phyloP scores from a whole-genome alignment of 2,797 vertebrate species.

The Crypturellus tataupa region DNA sequence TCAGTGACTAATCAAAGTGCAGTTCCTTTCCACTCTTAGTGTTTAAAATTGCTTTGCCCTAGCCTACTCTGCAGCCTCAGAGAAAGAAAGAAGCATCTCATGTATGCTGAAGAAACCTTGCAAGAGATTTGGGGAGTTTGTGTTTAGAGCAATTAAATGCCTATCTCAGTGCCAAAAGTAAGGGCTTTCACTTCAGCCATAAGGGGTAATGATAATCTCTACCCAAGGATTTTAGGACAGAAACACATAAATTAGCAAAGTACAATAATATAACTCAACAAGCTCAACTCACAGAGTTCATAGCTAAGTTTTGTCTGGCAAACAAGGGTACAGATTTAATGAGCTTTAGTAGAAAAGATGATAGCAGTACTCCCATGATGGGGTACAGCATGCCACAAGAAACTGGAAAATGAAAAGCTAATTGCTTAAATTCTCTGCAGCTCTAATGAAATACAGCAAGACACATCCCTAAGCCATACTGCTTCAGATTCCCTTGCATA shows the following conservation, averaged over 20 bases:
- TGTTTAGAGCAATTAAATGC: background rate
- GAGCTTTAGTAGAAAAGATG: slow-evolving; percentile 49
- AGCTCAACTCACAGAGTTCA: background rate
- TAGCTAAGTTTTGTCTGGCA: slow-evolving; percentile 35
- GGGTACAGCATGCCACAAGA: slow-evolving; percentile 36
- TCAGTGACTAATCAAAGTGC: background rate
- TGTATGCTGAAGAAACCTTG: background rate
- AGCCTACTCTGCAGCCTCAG: background rate
- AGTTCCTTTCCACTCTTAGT: background rate
- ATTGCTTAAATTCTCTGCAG: slow-evolving; percentile 69
- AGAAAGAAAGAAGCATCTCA: background rate
- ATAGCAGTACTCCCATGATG: slow-evolving; percentile 40
- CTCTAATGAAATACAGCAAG: slow-evolving; percentile 58
- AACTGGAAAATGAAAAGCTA: slow-evolving; percentile 52
- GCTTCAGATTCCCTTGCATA: slow-evolving; percentile 30
- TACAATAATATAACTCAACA: background rate
- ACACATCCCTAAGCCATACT: slow-evolving; percentile 37
- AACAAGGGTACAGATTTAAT: slow-evolving; percentile 49
- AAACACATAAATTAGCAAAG: background rate
- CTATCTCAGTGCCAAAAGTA: background rate
- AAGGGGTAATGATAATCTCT: background rate
- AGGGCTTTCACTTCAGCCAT: background rate
- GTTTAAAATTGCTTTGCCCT: background rate
- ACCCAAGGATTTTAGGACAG: background rate
- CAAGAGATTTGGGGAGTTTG: background rate